Percentiles rank a stretch among this genome's conserved stretches.
Evolutionary conservation across 2,888 invertebrate species (phyloP).

Genomic region (Nematopogon swammerdamellus): DNA sequence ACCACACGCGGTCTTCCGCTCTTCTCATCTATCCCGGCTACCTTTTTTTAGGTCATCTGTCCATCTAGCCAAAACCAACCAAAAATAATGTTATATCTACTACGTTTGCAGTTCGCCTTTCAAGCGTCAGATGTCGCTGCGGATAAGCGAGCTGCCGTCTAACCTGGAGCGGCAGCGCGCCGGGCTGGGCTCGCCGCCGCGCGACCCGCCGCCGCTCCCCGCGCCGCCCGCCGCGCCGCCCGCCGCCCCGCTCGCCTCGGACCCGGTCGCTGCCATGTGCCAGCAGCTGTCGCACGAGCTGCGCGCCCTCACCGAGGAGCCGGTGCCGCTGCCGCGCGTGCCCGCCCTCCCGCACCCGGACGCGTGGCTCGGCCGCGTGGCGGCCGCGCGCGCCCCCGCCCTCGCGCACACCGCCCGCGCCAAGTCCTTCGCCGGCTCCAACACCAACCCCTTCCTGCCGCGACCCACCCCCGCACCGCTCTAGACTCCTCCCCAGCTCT

Average conservation of each 20-base stretch:
- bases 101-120: slow-evolving; percentile 76
- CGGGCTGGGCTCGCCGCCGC: slow-evolving; percentile 72
- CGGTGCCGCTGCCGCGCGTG: slow-evolving; percentile 22
- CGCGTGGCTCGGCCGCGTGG: slow-evolving; percentile 78
- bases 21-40: too few species aligned
- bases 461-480: slow-evolving; percentile 3
- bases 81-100: too few species aligned
- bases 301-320: slow-evolving; percentile 65
- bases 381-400: slow-evolving; percentile 33
- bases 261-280: slow-evolving; percentile 74
- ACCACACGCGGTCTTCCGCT: too few species aligned
- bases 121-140: slow-evolving; percentile 93
- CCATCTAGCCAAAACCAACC: too few species aligned
- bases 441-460: slow-evolving; percentile 16
- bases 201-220: slow-evolving; percentile 66
- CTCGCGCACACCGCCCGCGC: slow-evolving; percentile 51
- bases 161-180: slow-evolving; percentile 79
- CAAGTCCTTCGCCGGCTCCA: slow-evolving; percentile 36
- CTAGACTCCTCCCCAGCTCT: not conserved
- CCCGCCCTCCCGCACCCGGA: slow-evolving; percentile 71
- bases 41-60: too few species aligned
- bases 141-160: slow-evolving; percentile 93
- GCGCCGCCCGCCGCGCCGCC: slow-evolving; percentile 49
- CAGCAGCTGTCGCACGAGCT: slow-evolving; percentile 74
- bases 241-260: slow-evolving; percentile 17